Conservation (phyloP, 2,888 invertebrate genomes). For the Xestia sexstrigata region DNA sequence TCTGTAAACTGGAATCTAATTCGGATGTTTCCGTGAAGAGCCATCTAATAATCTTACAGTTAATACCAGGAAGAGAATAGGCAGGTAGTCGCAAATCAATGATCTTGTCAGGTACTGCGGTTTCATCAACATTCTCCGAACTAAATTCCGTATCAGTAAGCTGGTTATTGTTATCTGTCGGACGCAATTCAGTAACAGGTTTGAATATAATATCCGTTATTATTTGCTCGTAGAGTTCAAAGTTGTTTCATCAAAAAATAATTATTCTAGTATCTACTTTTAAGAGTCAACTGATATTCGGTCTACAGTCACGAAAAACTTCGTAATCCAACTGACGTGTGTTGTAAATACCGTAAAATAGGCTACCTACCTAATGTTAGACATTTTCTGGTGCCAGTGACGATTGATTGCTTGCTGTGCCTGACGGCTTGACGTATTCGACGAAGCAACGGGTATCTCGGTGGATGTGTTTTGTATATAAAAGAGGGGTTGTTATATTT, state of each 20-base stretch:
- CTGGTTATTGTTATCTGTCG: conserved; percentile 14
- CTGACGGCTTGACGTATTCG: conserved; percentile 14
- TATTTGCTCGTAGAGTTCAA: conserved; percentile 8
- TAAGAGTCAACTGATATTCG: background rate
- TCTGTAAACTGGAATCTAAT: conserved; percentile 13
- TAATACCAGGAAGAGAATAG: conserved; percentile 17
- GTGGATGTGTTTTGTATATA: conserved; percentile 18
- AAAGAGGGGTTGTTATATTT: conserved; percentile 9
- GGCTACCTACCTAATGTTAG: background rate
- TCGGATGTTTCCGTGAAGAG: background rate
- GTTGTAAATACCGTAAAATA: background rate
- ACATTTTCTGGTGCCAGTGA: conserved; percentile 12
- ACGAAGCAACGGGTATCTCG: conserved; percentile 21
- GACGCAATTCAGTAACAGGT: conserved; percentile 9
- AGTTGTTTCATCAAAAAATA: background rate
- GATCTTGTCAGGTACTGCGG: conserved; percentile 43
- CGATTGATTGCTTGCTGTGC: conserved; percentile 32
- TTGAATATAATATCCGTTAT: conserved; percentile 13
- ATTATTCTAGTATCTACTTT: conserved; percentile 3
- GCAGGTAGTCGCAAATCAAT: conserved; percentile 24
- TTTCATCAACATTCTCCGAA: conserved; percentile 52
- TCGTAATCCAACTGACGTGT: background rate
- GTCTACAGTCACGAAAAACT: background rate
- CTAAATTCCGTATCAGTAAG: conserved; percentile 31
- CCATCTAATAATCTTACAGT: conserved; percentile 18